These are phyloP conservation scores for Adelosebastes latens DNA, from an alignment of 2,797 vertebrate genomes.

Conservation along the genomic window DNA sequence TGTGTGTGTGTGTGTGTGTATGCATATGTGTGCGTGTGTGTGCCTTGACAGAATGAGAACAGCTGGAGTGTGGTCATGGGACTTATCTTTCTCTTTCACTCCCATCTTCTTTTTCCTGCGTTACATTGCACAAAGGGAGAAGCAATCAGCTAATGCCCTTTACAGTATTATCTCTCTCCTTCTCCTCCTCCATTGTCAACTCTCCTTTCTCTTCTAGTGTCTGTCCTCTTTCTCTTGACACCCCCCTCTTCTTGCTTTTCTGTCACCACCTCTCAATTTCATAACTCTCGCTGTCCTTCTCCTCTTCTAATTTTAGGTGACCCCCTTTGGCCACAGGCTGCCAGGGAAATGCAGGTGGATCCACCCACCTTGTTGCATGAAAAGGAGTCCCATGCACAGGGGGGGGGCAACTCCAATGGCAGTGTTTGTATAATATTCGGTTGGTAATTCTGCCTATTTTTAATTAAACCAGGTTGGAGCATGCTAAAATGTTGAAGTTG, in stretches of 20 bases:
- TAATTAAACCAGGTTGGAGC: background rate
- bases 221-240: background rate
- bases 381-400: background rate
- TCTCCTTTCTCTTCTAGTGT: background rate
- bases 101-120: background rate
- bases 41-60: conserved; percentile 59
- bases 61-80: conserved; percentile 42
- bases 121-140: conserved; percentile 9
- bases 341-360: conserved; percentile 1
- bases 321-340: conserved; percentile 7
- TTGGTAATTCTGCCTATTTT: background rate
- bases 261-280: background rate
- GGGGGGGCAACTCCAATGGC: background rate
- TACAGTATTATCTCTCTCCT: background rate
- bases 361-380: conserved; percentile 1
- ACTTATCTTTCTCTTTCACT: conserved; percentile 9
- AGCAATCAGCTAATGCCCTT: conserved; percentile 7
- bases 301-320: conserved; percentile 27
- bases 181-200: background rate
- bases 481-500: background rate
- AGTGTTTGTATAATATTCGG: background rate
- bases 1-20: background rate
- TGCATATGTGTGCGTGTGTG: background rate
- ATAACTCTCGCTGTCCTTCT: conserved; percentile 4
- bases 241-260: conserved; percentile 3